A percentile compares a stretch with the other conserved stretches of the same genome.
These are phyloP conservation scores for Drosophila subquinaria DNA, from an alignment of 2,888 invertebrate species.

Conservation along the genomic window DNA sequence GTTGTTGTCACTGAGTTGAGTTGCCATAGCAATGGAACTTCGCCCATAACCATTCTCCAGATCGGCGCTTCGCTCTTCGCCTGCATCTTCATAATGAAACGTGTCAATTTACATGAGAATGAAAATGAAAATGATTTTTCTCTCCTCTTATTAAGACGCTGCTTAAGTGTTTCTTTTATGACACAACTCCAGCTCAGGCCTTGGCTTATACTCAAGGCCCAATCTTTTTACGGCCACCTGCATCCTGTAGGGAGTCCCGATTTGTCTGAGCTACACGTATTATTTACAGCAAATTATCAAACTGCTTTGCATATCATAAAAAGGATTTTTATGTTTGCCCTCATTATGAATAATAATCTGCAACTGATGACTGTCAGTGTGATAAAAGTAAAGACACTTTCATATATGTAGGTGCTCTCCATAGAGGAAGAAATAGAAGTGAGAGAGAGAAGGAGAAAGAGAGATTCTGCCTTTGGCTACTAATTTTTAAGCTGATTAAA, in stretches of 20 bases:
- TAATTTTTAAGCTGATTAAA: slow-evolving; percentile 81
- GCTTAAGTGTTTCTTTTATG: slow-evolving; percentile 71
- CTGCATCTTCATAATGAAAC: slow-evolving; percentile 74
- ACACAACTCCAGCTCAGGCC: slow-evolving; percentile 27
- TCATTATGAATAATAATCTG: slow-evolving; percentile 71
- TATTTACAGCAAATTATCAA: slow-evolving; percentile 78
- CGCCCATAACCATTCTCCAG: slow-evolving; percentile 28
- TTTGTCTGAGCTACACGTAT: slow-evolving; percentile 45
- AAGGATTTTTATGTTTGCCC: slow-evolving; percentile 75
- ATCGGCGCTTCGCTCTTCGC: slow-evolving; percentile 19
- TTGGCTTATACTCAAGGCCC: background rate
- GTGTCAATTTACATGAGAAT: slow-evolving; percentile 77
- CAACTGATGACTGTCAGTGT: slow-evolving; percentile 32
- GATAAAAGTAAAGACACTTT: slow-evolving; percentile 36
- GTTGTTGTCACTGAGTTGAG: slow-evolving; percentile 22
- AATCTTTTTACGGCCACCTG: slow-evolving; percentile 52
- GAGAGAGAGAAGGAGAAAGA: background rate
- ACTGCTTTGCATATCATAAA: slow-evolving; percentile 79
- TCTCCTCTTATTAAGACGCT: slow-evolving; percentile 35
- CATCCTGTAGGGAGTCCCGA: slow-evolving; percentile 49
- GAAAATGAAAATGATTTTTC: slow-evolving; percentile 61
- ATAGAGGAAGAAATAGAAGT: background rate
- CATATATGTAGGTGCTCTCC: slow-evolving; percentile 6
- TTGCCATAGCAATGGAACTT: slow-evolving; percentile 17
- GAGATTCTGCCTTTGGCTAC: slow-evolving; percentile 42